Evolutionary conservation across 1,140 invertebrate species (phyloP), one percentile per base, ranked within the genome.

Genomic region (Eupristina koningsbergeri): DNA sequence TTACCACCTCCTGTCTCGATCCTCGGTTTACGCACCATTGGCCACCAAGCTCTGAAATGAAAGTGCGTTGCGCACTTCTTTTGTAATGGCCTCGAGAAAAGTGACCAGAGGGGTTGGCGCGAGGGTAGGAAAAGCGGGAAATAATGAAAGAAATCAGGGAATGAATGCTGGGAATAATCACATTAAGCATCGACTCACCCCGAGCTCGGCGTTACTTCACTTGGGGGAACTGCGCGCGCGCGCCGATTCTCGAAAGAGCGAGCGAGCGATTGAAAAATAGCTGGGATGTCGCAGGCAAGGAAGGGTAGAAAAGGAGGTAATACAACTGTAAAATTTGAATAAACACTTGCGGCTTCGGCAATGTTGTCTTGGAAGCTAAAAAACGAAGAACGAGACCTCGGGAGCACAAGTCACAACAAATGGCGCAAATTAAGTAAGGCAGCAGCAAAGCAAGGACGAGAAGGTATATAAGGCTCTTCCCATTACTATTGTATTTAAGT

Each of bases 31-130:
- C 90, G 89, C 89, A 85, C 88, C 90, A 90, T 90, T 91, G 89
- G 87, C 87, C 88, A 80, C 88, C 90, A 91, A 90, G 90, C 89
- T 90, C 88, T 84, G 83, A 86, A 91, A 90, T 91, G 89, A 89
- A 90, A 89, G 88, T 86, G 85, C 88, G n/a, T 71, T 86, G 87
- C 45, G 39, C 31, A 58, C 47, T 36, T 79, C 82, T 86, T 88
- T 87, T 81, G 82, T 75, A 85, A n/a, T 67, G 58, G 53, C 78
- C 83, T n/a, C 81, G 81, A 85, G 0, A 26, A 84, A 84, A 81
- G 85, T 76, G 80, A 78, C 63, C 34, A 81, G 76, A 77, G 84
- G 50, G 80, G 41, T 11, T 15, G 45, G 0, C 34, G 9, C 22
- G n/a, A n/a, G 13, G 58, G 77, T n/a, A 29, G 47, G 47, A 13